These are phyloP conservation scores for Tichodroma muraria DNA, from an alignment of 2,113 vertebrate genomes.

Conservation along the genomic window DNA sequence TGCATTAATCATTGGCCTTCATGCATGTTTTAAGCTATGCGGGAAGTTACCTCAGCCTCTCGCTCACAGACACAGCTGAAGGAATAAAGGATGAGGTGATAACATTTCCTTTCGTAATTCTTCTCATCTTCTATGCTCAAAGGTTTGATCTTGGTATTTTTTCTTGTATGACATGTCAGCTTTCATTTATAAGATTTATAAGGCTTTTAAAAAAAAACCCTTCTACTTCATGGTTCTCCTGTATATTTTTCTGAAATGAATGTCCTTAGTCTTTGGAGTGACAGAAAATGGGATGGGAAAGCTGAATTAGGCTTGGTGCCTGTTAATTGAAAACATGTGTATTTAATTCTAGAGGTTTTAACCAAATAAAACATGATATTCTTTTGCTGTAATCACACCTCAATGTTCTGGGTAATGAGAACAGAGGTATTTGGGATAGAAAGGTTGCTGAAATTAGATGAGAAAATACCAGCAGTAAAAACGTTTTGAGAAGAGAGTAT, in stretches of 20 bases:
- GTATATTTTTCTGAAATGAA: not conserved
- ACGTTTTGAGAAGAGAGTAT: not conserved
- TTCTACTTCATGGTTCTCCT: not conserved
- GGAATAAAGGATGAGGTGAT: not conserved
- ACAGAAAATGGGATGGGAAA: not conserved
- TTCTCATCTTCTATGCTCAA: not conserved
- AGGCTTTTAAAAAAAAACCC: not conserved
- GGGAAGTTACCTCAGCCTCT: not conserved
- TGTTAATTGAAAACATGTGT: not conserved
- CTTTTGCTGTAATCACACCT: not conserved
- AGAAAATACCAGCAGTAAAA: not conserved
- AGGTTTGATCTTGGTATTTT: not conserved
- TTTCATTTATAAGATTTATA: conserved; percentile 6
- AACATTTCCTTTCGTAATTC: not conserved
- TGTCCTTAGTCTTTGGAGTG: not conserved
- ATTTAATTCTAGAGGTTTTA: not conserved
- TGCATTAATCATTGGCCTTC: not conserved
- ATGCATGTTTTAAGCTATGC: not conserved
- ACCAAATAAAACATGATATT: not conserved
- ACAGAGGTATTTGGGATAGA: not conserved
- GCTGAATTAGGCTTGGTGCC: not conserved
- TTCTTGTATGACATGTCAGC: not conserved
- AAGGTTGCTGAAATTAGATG: not conserved
- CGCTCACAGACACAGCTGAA: not conserved
- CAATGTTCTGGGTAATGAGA: not conserved